These are phyloP conservation scores for Samia ricini DNA, from an alignment of 1,140 invertebrate species.

Conservation along the genomic window DNA sequence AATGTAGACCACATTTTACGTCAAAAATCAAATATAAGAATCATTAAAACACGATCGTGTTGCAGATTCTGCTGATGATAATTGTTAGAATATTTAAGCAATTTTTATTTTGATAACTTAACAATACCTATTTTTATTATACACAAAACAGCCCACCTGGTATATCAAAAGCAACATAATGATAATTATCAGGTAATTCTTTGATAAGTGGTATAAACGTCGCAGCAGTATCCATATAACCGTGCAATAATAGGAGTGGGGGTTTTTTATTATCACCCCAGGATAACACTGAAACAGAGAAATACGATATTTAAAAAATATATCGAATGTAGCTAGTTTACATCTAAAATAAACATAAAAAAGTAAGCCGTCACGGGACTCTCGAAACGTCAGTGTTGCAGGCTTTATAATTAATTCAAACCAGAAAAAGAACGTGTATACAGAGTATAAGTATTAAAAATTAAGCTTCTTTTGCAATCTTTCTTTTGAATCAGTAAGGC, in stretches of 20 bases:
- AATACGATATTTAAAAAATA: background rate
- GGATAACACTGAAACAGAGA: conserved; percentile 73
- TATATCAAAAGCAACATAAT: conserved; percentile 81
- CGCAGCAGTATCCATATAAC: conserved; percentile 81
- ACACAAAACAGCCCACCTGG: conserved; percentile 76
- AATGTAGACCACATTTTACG: no score
- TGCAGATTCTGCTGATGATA: no score
- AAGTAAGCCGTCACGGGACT: background rate
- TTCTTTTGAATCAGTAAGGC: no score
- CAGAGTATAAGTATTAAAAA: background rate
- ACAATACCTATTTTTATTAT: no score
- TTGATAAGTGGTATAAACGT: conserved; percentile 81
- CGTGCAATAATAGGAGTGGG: conserved; percentile 81
- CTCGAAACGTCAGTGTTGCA: background rate
- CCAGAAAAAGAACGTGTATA: background rate
- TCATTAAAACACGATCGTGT: no score
- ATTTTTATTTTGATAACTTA: no score
- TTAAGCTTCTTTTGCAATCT: background rate
- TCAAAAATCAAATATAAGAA: no score
- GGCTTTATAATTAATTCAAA: background rate
- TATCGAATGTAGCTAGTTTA: background rate
- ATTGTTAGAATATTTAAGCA: no score
- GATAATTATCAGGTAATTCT: conserved; percentile 74
- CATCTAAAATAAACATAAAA: background rate
- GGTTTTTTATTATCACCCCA: conserved; percentile 77